Conservation (phyloP, 1,140 invertebrate genomes). For the Rhyacophila brunnea region DNA sequence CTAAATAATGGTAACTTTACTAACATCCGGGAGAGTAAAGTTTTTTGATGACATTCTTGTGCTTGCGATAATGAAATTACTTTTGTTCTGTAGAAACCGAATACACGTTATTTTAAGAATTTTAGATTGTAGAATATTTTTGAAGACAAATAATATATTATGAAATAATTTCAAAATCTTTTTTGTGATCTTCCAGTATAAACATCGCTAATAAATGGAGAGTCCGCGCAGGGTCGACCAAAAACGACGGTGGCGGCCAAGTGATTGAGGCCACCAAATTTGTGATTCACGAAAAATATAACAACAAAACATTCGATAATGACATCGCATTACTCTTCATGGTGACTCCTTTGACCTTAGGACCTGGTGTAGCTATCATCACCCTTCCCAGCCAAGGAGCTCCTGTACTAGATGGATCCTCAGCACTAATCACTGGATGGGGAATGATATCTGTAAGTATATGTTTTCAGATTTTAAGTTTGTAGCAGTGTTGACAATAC, state of each 20-base stretch:
- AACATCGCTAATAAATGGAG: too few relatives aligned
- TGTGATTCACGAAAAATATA: background rate
- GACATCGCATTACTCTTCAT: background rate
- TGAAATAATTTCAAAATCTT: too few relatives aligned
- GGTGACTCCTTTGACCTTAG: background rate
- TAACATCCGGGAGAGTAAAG: too few relatives aligned
- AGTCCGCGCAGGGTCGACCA: conserved; percentile 3
- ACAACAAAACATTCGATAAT: background rate
- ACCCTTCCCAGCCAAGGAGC: background rate
- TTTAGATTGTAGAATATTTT: too few relatives aligned
- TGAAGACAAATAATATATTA: too few relatives aligned
- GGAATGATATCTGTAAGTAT: background rate
- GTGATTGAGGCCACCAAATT: background rate
- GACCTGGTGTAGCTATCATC: background rate
- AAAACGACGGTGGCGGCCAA: conserved; percentile 4
- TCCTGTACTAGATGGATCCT: background rate
- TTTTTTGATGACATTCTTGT: too few relatives aligned
- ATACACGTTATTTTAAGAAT: too few relatives aligned
- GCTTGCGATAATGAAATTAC: too few relatives aligned
- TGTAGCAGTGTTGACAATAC: background rate
- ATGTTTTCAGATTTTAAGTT: background rate
- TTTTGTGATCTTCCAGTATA: too few relatives aligned
- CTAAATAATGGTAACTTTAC: too few relatives aligned
- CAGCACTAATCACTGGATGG: conserved; percentile 18
- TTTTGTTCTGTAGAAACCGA: too few relatives aligned